Conservation (phyloP, 2,113 vertebrate species). For the Catharus bicknelli region DNA sequence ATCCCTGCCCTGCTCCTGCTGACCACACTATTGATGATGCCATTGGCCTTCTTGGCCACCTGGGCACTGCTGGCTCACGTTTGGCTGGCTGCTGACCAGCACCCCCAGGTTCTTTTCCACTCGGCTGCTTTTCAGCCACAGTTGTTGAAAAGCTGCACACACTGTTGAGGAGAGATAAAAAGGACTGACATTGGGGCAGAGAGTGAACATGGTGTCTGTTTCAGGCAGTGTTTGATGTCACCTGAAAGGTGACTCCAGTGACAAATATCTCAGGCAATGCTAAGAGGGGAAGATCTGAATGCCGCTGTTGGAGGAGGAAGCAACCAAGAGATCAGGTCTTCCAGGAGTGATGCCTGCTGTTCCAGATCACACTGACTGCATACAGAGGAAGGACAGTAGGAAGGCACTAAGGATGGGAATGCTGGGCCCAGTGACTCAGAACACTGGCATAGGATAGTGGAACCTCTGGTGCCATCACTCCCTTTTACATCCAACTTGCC, state of each 20-base stretch:
- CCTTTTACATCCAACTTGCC: neutral
- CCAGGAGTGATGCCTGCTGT: neutral
- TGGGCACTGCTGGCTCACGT: fast-evolving
- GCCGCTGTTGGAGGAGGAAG: neutral
- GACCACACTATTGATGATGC: fast-evolving
- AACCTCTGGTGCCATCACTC: neutral
- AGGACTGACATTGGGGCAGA: neutral
- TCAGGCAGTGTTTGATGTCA: neutral
- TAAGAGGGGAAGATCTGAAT: neutral
- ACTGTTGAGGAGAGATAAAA: neutral
- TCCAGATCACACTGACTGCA: neutral
- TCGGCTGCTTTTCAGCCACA: fast-evolving
- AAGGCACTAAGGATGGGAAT: neutral
- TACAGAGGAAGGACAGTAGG: fast-evolving
- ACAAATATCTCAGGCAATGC: neutral
- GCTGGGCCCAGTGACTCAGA: neutral
- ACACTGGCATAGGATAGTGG: fast-evolving
- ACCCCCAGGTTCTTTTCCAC: neutral
- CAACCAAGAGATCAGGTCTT: neutral
- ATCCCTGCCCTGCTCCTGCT: neutral
- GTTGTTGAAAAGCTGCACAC: neutral
- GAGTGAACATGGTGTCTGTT: neutral
- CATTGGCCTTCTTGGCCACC: neutral
- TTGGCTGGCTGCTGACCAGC: fast-evolving
- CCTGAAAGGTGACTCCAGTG: neutral